Conservation (phyloP, 2,113 vertebrate species). For the Parus major region DNA sequence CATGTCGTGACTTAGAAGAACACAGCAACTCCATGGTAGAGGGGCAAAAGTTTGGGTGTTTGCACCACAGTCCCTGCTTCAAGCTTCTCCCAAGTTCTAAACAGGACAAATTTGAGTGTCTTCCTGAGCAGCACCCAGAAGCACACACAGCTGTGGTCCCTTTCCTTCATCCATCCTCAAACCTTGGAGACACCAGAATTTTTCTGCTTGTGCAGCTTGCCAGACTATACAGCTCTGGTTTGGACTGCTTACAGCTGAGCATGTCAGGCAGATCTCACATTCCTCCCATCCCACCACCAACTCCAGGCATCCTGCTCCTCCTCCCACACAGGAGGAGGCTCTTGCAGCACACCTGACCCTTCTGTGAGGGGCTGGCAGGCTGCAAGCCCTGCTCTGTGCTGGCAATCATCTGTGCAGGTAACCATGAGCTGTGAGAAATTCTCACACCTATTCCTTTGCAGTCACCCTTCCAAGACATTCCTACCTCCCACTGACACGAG, state of each 20-base stretch:
- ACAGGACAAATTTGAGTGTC: neutral
- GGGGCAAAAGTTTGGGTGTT: neutral
- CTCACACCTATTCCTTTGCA: neutral
- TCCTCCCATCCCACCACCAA: neutral
- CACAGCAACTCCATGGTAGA: fast-evolving
- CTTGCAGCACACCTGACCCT: neutral
- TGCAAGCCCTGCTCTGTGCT: neutral
- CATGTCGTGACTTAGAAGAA: neutral
- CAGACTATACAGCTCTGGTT: neutral
- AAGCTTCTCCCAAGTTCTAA: neutral
- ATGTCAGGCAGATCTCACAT: neutral
- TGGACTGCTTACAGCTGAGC: neutral
- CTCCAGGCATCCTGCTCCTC: neutral
- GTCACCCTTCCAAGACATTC: neutral
- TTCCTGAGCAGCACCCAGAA: neutral
- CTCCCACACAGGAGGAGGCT: neutral
- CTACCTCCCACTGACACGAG: neutral
- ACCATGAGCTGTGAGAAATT: neutral
- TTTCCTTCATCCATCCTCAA: neutral
- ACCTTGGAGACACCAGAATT: neutral
- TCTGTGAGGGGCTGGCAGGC: neutral
- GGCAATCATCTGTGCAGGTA: neutral
- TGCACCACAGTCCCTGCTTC: fast-evolving
- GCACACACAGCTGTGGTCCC: neutral
- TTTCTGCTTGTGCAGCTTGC: neutral